These are phyloP conservation scores for Corydoras sp. DNA, from an alignment of 2,113 vertebrate genomes.

Conservation along the genomic window DNA sequence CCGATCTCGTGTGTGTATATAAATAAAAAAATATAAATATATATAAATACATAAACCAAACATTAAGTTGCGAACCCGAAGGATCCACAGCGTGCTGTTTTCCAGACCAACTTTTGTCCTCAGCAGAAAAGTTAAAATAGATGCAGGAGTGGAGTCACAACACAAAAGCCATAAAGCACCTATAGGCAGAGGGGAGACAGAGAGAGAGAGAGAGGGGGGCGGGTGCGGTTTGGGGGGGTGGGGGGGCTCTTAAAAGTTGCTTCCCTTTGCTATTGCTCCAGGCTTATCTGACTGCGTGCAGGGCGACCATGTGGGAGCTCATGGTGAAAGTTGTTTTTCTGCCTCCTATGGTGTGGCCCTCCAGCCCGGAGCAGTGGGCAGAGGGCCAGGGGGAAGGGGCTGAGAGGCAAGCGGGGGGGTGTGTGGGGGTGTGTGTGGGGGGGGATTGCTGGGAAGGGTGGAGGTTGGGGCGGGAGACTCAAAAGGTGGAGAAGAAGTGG, in stretches of 20 bases:
- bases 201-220: not conserved
- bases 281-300: constrained; percentile 46
- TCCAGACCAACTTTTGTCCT: not conserved
- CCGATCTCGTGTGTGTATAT: too few relatives aligned
- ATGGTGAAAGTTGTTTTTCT: constrained; percentile 74
- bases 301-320: constrained; percentile 63
- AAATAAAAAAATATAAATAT: too few relatives aligned
- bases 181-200: not conserved
- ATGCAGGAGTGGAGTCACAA: constrained; percentile 13
- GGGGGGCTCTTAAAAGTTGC: constrained; percentile 32
- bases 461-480: constrained; percentile 54
- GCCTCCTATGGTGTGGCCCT: constrained; percentile 65
- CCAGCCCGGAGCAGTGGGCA: constrained; percentile 63
- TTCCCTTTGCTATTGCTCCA: constrained; percentile 46
- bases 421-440: too few relatives aligned
- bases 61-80: too few relatives aligned
- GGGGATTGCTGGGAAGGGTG: constrained; percentile 58
- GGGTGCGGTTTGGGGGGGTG: not conserved
- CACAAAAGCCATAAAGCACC: constrained; percentile 6
- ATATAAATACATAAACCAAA: too few relatives aligned
- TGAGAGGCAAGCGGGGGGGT: constrained; percentile 55
- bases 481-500: not conserved
- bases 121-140: constrained; percentile 9
- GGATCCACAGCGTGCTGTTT: too few relatives aligned
- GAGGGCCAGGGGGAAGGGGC: constrained; percentile 62